Evolutionary conservation across 2,888 invertebrate genomes (phyloP), one percentile per base, ranked within the genome.

Genomic region (Anoplius nigerrimus): DNA sequence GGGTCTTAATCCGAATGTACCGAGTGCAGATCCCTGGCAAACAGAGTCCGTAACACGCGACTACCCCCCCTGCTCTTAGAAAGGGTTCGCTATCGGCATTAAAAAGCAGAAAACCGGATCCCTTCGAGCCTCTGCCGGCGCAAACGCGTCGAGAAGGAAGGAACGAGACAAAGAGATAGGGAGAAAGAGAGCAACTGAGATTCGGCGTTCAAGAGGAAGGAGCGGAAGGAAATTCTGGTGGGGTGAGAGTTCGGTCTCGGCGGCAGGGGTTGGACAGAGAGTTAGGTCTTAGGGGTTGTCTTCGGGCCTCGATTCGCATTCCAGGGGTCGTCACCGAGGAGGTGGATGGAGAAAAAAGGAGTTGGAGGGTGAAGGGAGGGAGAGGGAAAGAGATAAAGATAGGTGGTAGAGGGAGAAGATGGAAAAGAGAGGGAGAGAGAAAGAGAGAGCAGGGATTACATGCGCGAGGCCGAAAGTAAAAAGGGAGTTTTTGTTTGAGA

Each of bases 401-500:
- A 22, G 3, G 34, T 11, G 11, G 1, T 34, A 52, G 22, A 42
- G 60, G 62, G 48, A 42, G 22, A 16, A 58, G 42, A 57, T 64
- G 63, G 22, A 45, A 56, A 56, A 56, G 66, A 68, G 72, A 76
- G 72, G 64, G 59, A 67, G 65, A 63, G 68, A 34, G 52, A 58
- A 20, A 59, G 53, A 61, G 58, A 68, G 64, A 48, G 68, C 52
- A 69, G 78, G 76, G 78, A 80, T 79, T 76, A 78, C 76, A 60
- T 74, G 74, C 74, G 72, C 77, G 78, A 80, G 72, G 60, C 56
- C 69, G 79, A 74, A 75, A 71, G 76, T 74, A 75, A 77, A 78
- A 80, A 78, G 43, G 80, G 69, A 80, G 80, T 84, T 83, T 85
- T 80, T 84, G 83, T 82, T 82, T 82, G 85, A 86, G 84, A 86